These are phyloP conservation scores for Sepioteuthis lessoniana DNA, from an alignment of 2,888 invertebrate species.

Conservation along the genomic window DNA sequence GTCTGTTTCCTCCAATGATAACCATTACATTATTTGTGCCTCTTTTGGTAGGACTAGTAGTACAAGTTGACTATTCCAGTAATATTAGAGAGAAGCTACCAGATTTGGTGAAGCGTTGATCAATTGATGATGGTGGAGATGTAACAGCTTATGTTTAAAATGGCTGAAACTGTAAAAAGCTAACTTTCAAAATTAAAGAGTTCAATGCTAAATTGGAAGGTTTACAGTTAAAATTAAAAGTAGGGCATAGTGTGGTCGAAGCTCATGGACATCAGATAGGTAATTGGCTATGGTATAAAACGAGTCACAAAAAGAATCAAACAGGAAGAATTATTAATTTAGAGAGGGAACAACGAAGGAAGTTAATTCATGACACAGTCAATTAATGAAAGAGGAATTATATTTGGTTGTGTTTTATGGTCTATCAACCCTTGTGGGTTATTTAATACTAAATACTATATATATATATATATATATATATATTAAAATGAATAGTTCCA, in stretches of 20 bases:
- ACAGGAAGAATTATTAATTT: neutral
- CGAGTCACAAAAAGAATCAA: neutral
- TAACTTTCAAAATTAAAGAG: neutral
- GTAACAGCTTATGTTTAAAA: neutral
- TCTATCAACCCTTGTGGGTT: no score
- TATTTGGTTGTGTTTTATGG: neutral
- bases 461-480: no score
- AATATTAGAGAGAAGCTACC: neutral
- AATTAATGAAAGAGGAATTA: neutral
- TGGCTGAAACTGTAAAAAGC: neutral
- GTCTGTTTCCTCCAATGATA: no score
- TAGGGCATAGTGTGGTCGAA: neutral
- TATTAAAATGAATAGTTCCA: no score
- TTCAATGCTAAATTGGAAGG: neutral
- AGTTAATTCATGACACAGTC: neutral
- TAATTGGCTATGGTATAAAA: neutral
- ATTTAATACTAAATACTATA: no score
- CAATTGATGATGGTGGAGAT: neutral
- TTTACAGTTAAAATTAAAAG: neutral
- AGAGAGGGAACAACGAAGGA: neutral
- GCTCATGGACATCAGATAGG: neutral
- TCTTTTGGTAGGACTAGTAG: no score
- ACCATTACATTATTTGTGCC: no score
- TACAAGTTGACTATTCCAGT: no score
- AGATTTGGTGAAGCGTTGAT: neutral